Base-by-base conservation (phyloP, 2,797 vertebrate species). In the Gouania willdenowi region DNA sequence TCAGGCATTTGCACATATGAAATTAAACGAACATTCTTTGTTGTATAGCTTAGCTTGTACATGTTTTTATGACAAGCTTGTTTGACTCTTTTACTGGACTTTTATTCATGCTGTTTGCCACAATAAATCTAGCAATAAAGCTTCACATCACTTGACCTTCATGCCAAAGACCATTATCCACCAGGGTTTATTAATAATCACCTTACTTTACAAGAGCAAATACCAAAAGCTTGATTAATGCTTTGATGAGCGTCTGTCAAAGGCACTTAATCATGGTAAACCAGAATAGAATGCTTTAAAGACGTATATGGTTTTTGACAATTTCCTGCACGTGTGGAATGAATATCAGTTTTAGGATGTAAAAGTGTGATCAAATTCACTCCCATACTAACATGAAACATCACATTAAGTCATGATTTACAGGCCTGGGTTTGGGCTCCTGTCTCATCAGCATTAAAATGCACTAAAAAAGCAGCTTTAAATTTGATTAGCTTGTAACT, bases 51-150 rank as follows among this genome's bases (percentile, higher is more conserved):
- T n/a, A n/a, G n/a, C n/a, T n/a, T n/a, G n/a, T n/a, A n/a, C n/a
- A n/a, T n/a, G n/a, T n/a, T n/a, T n/a, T n/a, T n/a, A n/a, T n/a
- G n/a, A n/a, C n/a, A n/a, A n/a, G n/a, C n/a, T n/a, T 34, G 29
- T 33, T 44, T 31, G 47, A 39, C 22, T 8, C 20, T 36, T 19
- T 15, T 3, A 11, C 9, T 13, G 4, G 14, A 45, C 35, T 57
- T 68, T 31, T 57, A 64, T 42, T 67, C 60, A 62, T 61, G 25
- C 35, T 30, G 11, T 52, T 52, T 56, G 45, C 34, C 42, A 32
- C 1, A 30, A 7, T 5, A 25, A 7, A 67, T 61, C 26, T 6
- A 5, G 9, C 4, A 25, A 30, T 21, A 25, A 32, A 41, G 50
- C 35, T 29, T 44, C 45, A 45, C 4, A 32, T 23, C 20, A 39